Percentiles rank a stretch among this genome's conserved stretches.
phyloP scores from a whole-genome alignment of 2,113 vertebrate species.

The Genyomyrus donnyi region DNA sequence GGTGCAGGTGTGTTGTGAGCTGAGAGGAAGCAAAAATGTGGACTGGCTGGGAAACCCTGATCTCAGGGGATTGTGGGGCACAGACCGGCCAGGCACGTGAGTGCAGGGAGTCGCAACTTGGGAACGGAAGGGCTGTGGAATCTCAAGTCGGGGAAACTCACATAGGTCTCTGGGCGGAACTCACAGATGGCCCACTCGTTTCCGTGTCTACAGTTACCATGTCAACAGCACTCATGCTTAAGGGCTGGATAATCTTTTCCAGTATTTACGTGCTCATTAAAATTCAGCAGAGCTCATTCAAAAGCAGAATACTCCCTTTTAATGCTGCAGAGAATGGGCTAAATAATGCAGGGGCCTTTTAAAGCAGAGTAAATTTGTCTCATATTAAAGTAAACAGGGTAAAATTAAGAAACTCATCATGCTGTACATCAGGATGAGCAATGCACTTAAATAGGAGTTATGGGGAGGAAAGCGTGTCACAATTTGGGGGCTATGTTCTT shows the following conservation, averaged over 20 bases:
- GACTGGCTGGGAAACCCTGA: background rate
- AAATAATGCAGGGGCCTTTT: background rate
- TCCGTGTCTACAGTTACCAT: background rate
- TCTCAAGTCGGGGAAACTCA: background rate
- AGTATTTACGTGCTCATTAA: conserved; percentile 4
- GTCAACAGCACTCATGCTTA: background rate
- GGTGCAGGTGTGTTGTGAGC: background rate
- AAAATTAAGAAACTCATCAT: background rate
- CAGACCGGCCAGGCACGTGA: background rate
- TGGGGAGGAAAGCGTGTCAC: background rate
- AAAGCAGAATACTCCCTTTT: background rate
- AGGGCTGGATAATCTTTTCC: background rate
- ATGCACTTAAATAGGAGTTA: background rate
- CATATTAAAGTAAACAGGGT: background rate
- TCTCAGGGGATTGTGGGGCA: background rate
- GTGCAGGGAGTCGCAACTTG: background rate
- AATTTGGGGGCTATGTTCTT: background rate
- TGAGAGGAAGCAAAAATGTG: background rate
- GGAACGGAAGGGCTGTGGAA: background rate
- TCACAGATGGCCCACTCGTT: background rate
- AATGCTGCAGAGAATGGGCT: background rate
- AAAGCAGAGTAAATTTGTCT: background rate
- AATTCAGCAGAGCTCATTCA: background rate
- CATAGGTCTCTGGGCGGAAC: background rate
- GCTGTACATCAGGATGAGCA: conserved; percentile 5